These are phyloP conservation scores for Habrosyne pyritoides DNA, from an alignment of 2,888 invertebrate species.

Conservation along the genomic window DNA sequence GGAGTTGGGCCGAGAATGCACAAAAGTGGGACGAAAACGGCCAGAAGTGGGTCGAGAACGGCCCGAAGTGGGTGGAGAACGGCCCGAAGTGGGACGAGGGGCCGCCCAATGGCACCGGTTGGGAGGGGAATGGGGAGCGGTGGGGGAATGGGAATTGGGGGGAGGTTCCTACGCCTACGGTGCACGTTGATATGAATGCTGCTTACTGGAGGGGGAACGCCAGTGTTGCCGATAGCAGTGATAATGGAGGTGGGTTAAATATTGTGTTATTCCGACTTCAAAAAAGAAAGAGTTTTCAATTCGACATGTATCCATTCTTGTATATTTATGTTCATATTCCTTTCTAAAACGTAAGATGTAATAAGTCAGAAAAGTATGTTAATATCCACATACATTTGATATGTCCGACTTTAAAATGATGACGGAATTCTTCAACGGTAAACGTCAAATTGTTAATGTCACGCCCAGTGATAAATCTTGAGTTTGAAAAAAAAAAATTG, in stretches of 20 bases:
- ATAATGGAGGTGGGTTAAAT: constrained; percentile 70
- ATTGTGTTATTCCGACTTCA: neutral
- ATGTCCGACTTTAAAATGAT: no score
- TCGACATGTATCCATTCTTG: no score
- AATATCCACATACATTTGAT: no score
- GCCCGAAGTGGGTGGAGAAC: constrained; percentile 56
- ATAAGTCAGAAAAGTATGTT: no score
- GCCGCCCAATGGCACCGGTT: constrained; percentile 58
- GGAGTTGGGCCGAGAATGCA: constrained; percentile 69
- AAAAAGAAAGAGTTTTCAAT: no score
- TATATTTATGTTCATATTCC: no score
- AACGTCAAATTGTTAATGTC: no score
- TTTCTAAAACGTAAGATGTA: no score
- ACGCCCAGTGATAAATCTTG: no score
- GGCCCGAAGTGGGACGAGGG: constrained; percentile 45
- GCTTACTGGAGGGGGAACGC: constrained; percentile 75
- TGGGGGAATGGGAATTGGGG: constrained; percentile 73
- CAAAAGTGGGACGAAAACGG: constrained; percentile 58
- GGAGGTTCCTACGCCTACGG: constrained; percentile 72
- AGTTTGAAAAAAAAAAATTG: no score
- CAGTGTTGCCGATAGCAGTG: constrained; percentile 76
- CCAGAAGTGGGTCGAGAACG: constrained; percentile 49
- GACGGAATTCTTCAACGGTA: no score
- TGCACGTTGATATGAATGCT: constrained; percentile 72
- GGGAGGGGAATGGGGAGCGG: constrained; percentile 56